Evolutionary conservation across 92 coral and sea anemone genomes (phyloP).

Genomic region (Epizoanthus illoricatus): DNA sequence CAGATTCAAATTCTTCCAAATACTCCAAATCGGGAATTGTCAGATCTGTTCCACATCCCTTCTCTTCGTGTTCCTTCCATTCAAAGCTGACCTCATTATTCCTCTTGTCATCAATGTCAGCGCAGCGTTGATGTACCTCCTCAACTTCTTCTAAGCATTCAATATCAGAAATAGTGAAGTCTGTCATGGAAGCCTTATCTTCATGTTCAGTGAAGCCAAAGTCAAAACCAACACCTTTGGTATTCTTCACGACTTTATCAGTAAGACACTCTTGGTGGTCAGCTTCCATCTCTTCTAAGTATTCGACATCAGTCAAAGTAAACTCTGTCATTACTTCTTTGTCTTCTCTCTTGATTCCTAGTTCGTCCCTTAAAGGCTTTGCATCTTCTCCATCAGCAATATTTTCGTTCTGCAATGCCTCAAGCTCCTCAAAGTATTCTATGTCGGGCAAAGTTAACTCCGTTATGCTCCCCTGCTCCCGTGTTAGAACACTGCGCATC

Average conservation of each 20-base stretch:
- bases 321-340: conserved; percentile 58
- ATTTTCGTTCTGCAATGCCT: conserved; percentile 45
- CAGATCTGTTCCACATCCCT: conserved; percentile 48
- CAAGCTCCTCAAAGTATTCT: conserved; percentile 64
- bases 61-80: conserved; percentile 28
- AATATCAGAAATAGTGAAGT: conserved; percentile 56
- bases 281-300: conserved; percentile 38
- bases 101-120: neutral
- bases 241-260: neutral
- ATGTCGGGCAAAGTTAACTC: conserved; percentile 63
- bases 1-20: conserved; percentile 38
- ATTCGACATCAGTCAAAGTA: conserved; percentile 48
- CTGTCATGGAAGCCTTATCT: conserved; percentile 60
- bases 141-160: conserved; percentile 58
- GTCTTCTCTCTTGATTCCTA: conserved; percentile 40
- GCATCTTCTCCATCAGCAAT: conserved; percentile 19
- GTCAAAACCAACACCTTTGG: neutral
- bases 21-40: conserved; percentile 42
- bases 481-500: conserved; percentile 29
- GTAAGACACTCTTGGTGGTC: conserved; percentile 24
- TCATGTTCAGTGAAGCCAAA: conserved; percentile 41
- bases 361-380: neutral
- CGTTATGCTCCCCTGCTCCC: conserved; percentile 59
- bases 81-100: neutral
- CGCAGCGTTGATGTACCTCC: neutral